phyloP scores from a whole-genome alignment of 2,888 invertebrate genomes.

The Ornithoptera priamus region DNA sequence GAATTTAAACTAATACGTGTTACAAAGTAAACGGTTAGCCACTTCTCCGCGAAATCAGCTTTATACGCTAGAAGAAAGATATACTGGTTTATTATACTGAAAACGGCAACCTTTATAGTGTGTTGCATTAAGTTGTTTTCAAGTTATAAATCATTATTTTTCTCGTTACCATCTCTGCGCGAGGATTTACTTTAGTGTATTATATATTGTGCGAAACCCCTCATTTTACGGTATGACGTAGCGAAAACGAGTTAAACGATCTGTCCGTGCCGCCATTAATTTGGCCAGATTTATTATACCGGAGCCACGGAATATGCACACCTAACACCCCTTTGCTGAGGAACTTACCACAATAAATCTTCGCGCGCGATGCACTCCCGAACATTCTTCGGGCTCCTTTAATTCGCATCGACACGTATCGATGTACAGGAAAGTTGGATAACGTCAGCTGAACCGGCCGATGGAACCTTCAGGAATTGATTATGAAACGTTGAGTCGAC shows the following conservation, averaged over 20 bases:
- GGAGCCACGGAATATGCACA: slow-evolving; percentile 54
- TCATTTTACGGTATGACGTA: slow-evolving; percentile 68
- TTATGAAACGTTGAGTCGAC: slow-evolving; percentile 65
- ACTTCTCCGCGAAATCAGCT: too few species aligned
- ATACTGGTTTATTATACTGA: background rate
- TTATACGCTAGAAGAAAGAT: too few species aligned
- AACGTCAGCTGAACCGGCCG: slow-evolving; percentile 32
- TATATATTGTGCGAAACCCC: slow-evolving; percentile 40
- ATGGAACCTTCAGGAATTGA: slow-evolving; percentile 57
- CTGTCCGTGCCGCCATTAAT: slow-evolving; percentile 73
- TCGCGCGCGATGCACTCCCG: slow-evolving; percentile 42
- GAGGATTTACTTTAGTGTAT: slow-evolving; percentile 37
- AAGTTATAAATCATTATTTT: slow-evolving; percentile 20
- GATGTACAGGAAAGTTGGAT: slow-evolving; percentile 19
- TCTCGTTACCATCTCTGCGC: slow-evolving; percentile 2
- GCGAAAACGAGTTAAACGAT: slow-evolving; percentile 70
- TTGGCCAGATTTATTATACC: slow-evolving; percentile 71
- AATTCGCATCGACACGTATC: slow-evolving; percentile 15
- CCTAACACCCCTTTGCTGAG: slow-evolving; percentile 37
- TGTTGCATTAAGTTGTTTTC: slow-evolving; percentile 5
- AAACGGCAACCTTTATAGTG: background rate
- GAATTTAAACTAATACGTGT: too few species aligned
- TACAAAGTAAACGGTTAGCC: too few species aligned
- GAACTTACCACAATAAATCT: slow-evolving; percentile 40
- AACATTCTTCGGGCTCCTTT: slow-evolving; percentile 22